Conservation (phyloP, 1,140 invertebrate genomes). For the Oncopodura yosiiana region DNA sequence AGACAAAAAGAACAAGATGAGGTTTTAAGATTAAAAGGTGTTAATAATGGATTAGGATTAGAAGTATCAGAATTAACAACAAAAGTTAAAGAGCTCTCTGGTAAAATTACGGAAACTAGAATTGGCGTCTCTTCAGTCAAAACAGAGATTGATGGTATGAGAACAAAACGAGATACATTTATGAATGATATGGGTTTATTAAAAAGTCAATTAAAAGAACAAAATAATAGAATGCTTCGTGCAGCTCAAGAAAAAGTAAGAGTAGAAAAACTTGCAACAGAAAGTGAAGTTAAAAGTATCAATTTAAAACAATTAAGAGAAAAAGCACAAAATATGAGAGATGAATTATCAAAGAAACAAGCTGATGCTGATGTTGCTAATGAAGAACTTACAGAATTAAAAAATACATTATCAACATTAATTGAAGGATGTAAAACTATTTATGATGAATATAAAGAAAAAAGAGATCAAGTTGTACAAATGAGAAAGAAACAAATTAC, state of each 20-base stretch:
- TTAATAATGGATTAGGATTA: constrained; percentile 73
- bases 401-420: constrained; percentile 24
- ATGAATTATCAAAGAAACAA: constrained; percentile 41
- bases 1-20: constrained; percentile 78
- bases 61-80: constrained; percentile 64
- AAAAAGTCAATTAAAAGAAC: constrained; percentile 72
- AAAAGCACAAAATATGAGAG: constrained; percentile 54
- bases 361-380: constrained; percentile 23
- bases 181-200: constrained; percentile 79
- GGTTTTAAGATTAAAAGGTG: constrained; percentile 78
- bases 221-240: constrained; percentile 61
- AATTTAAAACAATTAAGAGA: constrained; percentile 75
- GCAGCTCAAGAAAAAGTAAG: constrained; percentile 74
- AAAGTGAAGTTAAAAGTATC: constrained; percentile 56
- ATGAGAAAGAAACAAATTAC: constrained; percentile 34
- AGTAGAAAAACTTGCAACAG: constrained; percentile 55
- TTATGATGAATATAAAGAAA: constrained; percentile 51
- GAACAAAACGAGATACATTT: constrained; percentile 74
- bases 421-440: constrained; percentile 45
- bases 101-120: constrained; percentile 77
- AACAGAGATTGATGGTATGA: constrained; percentile 91
- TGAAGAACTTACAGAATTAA: constrained; percentile 28
- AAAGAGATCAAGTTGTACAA: constrained; percentile 43
- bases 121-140: constrained; percentile 85
- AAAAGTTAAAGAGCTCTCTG: constrained; percentile 74